Conservation (phyloP, 2,113 vertebrate species). For the Anguilla rostrata region DNA sequence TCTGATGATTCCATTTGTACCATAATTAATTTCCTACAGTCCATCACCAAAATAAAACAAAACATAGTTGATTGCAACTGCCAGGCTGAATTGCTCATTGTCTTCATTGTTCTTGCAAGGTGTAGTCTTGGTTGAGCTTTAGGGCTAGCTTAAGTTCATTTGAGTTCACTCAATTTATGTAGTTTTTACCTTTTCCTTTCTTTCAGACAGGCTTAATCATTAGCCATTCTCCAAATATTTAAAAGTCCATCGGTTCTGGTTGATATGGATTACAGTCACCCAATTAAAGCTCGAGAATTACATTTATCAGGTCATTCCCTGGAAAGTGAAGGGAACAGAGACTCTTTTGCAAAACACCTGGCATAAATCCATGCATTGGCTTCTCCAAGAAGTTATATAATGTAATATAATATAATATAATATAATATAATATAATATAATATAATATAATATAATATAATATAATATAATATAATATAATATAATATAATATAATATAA, state of each 20-base stretch:
- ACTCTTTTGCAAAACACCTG: neutral
- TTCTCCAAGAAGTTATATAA: neutral
- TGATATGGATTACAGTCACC: neutral
- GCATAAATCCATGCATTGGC: neutral
- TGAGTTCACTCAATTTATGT: neutral
- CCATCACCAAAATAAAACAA: no score
- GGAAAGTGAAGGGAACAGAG: neutral
- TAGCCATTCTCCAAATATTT: slow-evolving; percentile 60
- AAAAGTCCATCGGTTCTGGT: slow-evolving; percentile 28
- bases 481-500: no score
- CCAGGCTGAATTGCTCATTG: no score
- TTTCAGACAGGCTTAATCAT: slow-evolving; percentile 39
- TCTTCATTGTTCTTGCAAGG: neutral
- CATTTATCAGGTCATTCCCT: neutral
- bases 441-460: no score
- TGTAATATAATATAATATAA: neutral
- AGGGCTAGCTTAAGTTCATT: neutral
- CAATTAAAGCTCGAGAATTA: neutral
- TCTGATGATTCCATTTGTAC: no score
- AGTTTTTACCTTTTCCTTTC: neutral
- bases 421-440: no score
- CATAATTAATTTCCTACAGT: no score
- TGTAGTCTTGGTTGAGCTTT: neutral
- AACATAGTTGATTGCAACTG: no score
- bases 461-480: no score